Evolutionary conservation across 2,797 vertebrate species (phyloP).

Genomic region (Orestias chungarensis): DNA sequence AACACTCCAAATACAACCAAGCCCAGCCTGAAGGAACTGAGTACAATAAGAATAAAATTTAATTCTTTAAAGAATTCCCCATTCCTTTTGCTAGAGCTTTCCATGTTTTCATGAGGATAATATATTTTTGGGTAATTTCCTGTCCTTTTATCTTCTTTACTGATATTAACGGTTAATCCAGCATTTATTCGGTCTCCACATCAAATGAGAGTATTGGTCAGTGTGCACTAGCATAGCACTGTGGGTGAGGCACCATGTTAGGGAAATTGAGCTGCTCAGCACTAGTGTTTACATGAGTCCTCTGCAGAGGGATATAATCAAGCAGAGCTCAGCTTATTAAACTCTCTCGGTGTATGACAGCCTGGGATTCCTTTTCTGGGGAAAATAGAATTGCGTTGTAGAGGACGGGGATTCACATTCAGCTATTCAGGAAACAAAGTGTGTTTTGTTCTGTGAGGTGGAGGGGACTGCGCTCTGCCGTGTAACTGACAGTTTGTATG

Average conservation of each 20-base stretch:
- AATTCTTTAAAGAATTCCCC: slow-evolving; percentile 18
- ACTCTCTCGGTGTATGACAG: slow-evolving; percentile 45
- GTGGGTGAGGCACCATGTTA: slow-evolving; percentile 38
- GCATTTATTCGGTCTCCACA: slow-evolving; percentile 19
- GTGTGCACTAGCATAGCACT: too few species aligned
- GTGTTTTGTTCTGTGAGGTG: slow-evolving; percentile 71
- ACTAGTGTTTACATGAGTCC: slow-evolving; percentile 64
- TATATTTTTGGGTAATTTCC: slow-evolving; percentile 76
- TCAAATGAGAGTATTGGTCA: too few species aligned
- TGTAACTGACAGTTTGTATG: slow-evolving; percentile 48
- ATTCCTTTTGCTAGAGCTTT: slow-evolving; percentile 17
- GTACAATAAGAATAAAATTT: slow-evolving; percentile 8
- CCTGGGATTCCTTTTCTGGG: slow-evolving; percentile 52
- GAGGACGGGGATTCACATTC: slow-evolving; percentile 73
- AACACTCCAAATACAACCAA: background rate
- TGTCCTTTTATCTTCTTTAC: too few species aligned
- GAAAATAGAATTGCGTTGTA: slow-evolving; percentile 34
- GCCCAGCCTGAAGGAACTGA: slow-evolving; percentile 6
- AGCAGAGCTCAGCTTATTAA: slow-evolving; percentile 57
- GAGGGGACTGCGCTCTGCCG: slow-evolving; percentile 27
- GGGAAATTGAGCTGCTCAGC: slow-evolving; percentile 43
- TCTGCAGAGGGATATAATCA: slow-evolving; percentile 55
- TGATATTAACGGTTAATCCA: slow-evolving; percentile 1
- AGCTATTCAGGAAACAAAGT: slow-evolving; percentile 74
- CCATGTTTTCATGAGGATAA: slow-evolving; percentile 42